A percentile compares a stretch with the other conserved stretches of the same genome.
phyloP scores from a whole-genome alignment of 2,113 vertebrate genomes.

The Echinops telfairi region DNA sequence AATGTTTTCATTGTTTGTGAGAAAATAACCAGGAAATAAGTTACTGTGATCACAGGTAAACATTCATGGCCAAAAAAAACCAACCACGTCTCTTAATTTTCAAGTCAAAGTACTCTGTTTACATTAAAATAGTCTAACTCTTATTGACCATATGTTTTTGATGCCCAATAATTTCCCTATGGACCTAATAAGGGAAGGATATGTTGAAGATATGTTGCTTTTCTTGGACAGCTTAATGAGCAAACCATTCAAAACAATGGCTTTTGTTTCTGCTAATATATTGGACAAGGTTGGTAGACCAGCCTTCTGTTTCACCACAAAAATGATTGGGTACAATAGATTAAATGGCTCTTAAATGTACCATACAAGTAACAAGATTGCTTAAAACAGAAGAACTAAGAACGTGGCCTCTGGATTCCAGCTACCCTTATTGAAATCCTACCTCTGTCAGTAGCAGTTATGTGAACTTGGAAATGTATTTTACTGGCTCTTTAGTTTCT shows the following conservation, averaged over 20 bases:
- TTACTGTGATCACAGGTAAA: not conserved
- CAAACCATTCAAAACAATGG: not conserved
- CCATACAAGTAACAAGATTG: not conserved
- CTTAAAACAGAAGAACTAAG: not conserved
- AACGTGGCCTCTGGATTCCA: not conserved
- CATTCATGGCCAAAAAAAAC: not conserved
- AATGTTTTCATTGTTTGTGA: conserved; percentile 25
- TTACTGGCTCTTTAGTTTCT: not conserved
- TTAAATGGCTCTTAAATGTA: conserved; percentile 5
- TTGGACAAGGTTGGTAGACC: not conserved
- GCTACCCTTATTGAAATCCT: not conserved
- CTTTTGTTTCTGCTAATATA: not conserved
- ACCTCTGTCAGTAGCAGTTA: not conserved
- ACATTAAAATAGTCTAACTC: not conserved
- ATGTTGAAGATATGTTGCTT: not conserved
- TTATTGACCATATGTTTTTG: conserved; percentile 21
- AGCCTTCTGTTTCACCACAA: not conserved
- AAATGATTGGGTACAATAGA: not conserved
- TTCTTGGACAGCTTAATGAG: not conserved
- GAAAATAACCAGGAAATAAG: not conserved
- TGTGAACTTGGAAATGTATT: not conserved
- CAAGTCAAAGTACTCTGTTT: not conserved
- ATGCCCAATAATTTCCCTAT: not conserved
- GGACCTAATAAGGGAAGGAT: not conserved
- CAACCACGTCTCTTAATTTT: not conserved